Base-by-base conservation (phyloP, 2,113 vertebrate species). In the Alligator mississippiensis region DNA sequence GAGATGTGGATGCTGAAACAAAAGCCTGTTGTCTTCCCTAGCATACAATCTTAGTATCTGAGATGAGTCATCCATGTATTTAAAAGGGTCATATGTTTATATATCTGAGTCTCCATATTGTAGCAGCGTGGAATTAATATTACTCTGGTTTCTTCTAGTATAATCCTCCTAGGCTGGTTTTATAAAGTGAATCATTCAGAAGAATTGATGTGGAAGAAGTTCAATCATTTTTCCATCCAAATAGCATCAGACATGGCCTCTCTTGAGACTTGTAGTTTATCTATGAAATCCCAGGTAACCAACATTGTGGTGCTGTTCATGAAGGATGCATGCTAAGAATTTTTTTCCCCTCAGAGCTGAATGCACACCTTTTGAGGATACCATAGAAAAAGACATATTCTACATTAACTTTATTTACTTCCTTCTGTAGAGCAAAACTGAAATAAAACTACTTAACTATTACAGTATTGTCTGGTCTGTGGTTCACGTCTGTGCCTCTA, bases 1-100 rank as follows among this genome's bases (percentile, higher is more conserved):
- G 83, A 47, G 84, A 89, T 0, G 0, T 62, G 88, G 85, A 59
- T 34, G 78, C 30, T 87, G 80, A 84, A 75, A 77, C 63, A 63
- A 89, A 94, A 93, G 77, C 58, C 75, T 82, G 57, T n/a, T 93
- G 54, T 47, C 12, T 81, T 93, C 79, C 91, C 88, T n/a, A 60
- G 85, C 82, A 54, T 19, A 58, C 60, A 87, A 90, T 9, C 34
- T 38, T 21, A 3, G 13, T 38, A 72, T 72, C 21, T 1, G 30
- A 87, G 74, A 77, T 96, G 16, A 68, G 17, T 86, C 89, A 64
- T 83, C 82, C 70, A 47, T 90, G 85, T 54, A 58, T 54, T 79
- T 80, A 55, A 6, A 54, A 93, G 87, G 55, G 64, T 81, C 27
- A 82, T 38, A 55, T 66, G 7, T 79, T 92, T 89, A 59, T 24